Percentiles rank a stretch among this genome's conserved stretches.
Evolutionary conservation across 2,797 vertebrate species (phyloP).

Genomic region (Scarus forsteni): DNA sequence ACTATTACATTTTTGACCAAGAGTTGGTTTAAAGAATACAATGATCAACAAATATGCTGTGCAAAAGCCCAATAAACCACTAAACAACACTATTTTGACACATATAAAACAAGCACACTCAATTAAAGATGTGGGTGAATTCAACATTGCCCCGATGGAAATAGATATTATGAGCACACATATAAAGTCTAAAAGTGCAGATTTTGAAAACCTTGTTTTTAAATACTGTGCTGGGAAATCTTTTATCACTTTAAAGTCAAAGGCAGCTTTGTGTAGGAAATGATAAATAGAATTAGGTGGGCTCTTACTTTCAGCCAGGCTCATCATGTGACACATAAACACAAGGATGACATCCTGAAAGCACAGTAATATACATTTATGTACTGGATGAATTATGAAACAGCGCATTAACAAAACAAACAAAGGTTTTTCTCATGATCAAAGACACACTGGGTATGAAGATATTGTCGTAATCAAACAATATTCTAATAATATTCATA

Average conservation of each 20-base stretch:
- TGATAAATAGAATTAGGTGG: conserved; percentile 69
- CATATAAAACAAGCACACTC: conserved; percentile 79
- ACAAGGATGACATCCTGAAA: conserved; percentile 45
- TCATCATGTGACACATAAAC: conserved; percentile 46
- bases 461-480: too few relatives aligned
- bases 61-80: conserved; percentile 62
- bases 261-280: conserved; percentile 66
- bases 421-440: neutral
- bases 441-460: neutral
- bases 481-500: too few relatives aligned
- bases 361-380: conserved; percentile 19
- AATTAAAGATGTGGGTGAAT: conserved; percentile 76
- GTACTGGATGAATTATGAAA: conserved; percentile 3
- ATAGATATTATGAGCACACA: conserved; percentile 78
- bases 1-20: conserved; percentile 42
- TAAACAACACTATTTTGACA: conserved; percentile 77
- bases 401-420: conserved; percentile 6
- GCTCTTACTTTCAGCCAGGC: conserved; percentile 57
- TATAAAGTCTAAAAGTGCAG: conserved; percentile 72
- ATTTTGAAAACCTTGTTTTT: conserved; percentile 71
- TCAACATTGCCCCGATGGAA: conserved; percentile 71
- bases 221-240: conserved; percentile 68
- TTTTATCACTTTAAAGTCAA: conserved; percentile 76
- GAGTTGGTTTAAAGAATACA: conserved; percentile 45
- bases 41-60: conserved; percentile 67